A percentile compares a stretch with the other conserved stretches of the same genome.
phyloP scores from a whole-genome alignment of 1,140 invertebrate genomes.

The Tetramorium alpestre region DNA sequence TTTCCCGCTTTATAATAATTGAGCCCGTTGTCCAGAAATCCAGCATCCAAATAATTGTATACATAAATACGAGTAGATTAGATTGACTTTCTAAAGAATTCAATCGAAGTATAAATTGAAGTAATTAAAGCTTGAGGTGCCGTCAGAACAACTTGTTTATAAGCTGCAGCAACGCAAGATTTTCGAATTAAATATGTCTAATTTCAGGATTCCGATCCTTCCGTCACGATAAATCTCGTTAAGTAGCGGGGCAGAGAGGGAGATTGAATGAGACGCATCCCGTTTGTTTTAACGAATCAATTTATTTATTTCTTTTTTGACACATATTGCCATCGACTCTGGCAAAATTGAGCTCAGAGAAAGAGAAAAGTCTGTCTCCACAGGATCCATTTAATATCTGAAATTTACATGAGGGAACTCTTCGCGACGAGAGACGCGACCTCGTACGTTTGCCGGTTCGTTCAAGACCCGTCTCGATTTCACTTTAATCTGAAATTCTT shows the following conservation, averaged over 20 bases:
- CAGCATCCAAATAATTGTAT: neutral
- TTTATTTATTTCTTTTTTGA: slow-evolving; percentile 61
- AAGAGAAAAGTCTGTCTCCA: slow-evolving; percentile 49
- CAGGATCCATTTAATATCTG: slow-evolving; percentile 53
- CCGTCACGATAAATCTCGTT: neutral
- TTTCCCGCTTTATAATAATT: neutral
- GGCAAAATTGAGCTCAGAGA: slow-evolving; percentile 43
- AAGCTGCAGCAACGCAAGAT: neutral
- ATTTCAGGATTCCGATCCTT: neutral
- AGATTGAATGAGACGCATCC: slow-evolving; percentile 11
- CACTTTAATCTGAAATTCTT: slow-evolving; percentile 27
- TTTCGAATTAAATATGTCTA: neutral
- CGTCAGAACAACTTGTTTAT: neutral
- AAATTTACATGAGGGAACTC: slow-evolving; percentile 64
- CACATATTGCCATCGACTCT: slow-evolving; percentile 60
- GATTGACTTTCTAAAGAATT: neutral
- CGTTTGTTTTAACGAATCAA: slow-evolving; percentile 65
- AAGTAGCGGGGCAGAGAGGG: too few species aligned
- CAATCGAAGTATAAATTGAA: neutral
- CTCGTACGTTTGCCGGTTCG: slow-evolving; percentile 20
- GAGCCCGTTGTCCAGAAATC: too few species aligned
- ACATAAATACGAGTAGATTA: neutral
- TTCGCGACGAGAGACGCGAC: slow-evolving; percentile 19
- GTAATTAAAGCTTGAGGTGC: neutral
- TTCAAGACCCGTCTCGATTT: neutral